Evolutionary conservation across 92 coral and sea anemone species (phyloP).

Genomic region (Metridium senile): DNA sequence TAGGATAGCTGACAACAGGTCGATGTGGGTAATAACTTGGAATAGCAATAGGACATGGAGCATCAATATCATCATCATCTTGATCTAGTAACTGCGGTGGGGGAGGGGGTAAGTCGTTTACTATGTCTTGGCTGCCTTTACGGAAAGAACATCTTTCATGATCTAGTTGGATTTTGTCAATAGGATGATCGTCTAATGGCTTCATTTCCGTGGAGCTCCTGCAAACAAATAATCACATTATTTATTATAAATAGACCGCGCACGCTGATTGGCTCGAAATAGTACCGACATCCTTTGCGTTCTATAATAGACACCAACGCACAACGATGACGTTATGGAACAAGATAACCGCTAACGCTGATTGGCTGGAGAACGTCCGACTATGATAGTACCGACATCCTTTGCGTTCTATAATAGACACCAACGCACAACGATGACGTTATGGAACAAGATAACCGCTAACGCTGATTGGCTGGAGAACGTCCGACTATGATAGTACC

Average conservation of each 20-base stretch:
- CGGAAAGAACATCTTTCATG: constrained; percentile 75
- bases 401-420: too few relatives aligned
- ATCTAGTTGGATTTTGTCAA: constrained; percentile 56
- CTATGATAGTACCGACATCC: too few relatives aligned
- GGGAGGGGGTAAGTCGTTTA: constrained; percentile 60
- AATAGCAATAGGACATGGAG: constrained; percentile 70
- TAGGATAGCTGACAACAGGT: constrained; percentile 57
- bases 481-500: too few relatives aligned
- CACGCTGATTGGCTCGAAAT: too few relatives aligned
- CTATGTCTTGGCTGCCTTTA: constrained; percentile 70
- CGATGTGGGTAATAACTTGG: constrained; percentile 59
- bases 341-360: too few relatives aligned
- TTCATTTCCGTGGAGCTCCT: constrained; percentile 66
- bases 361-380: too few relatives aligned
- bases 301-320: too few relatives aligned
- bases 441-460: too few relatives aligned
- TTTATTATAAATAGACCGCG: too few relatives aligned
- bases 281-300: background rate
- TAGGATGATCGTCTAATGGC: constrained; percentile 65
- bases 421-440: too few relatives aligned
- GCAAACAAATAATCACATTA: background rate
- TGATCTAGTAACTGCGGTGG: constrained; percentile 52
- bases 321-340: too few relatives aligned
- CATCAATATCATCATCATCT: constrained; percentile 44
- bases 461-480: too few relatives aligned